These are phyloP conservation scores for Pteronura brasiliensis DNA, from an alignment of 2,113 vertebrate species.

Conservation along the genomic window DNA sequence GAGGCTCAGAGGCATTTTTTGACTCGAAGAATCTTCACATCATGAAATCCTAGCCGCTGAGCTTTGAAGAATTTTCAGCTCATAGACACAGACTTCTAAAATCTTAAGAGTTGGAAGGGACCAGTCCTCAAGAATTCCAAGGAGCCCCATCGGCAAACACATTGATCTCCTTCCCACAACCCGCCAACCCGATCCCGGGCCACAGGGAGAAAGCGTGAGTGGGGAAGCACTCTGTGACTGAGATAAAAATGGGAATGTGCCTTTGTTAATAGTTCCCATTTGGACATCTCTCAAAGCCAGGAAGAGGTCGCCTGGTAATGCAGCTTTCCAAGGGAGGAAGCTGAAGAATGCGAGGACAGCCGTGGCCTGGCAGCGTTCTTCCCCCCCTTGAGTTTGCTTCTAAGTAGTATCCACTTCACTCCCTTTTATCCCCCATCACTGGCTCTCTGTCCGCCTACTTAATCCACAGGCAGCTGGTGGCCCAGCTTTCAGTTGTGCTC, in stretches of 20 bases:
- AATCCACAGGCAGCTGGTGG: constrained; percentile 59
- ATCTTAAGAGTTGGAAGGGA: constrained; percentile 51
- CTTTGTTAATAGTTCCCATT: constrained; percentile 76
- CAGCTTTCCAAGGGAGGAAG: constrained; percentile 66
- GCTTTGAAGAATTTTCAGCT: constrained; percentile 72
- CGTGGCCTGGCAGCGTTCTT: constrained; percentile 44
- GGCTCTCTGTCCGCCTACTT: constrained; percentile 62
- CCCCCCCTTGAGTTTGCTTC: constrained; percentile 54
- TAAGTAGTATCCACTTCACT: constrained; percentile 72
- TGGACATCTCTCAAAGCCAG: constrained; percentile 71
- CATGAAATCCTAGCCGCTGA: constrained; percentile 65
- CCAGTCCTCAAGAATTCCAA: constrained; percentile 58
- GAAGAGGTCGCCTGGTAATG: constrained; percentile 62
- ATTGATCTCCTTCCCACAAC: constrained; percentile 8
- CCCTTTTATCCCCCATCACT: constrained; percentile 57
- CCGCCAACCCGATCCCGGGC: not conserved
- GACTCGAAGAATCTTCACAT: constrained; percentile 68
- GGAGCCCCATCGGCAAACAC: constrained; percentile 50
- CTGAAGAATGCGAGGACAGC: constrained; percentile 47
- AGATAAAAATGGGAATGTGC: constrained; percentile 74
- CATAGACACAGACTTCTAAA: constrained; percentile 57
- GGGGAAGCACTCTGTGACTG: constrained; percentile 55
- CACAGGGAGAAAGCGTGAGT: constrained; percentile 25
- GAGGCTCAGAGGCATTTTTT: constrained; percentile 53
- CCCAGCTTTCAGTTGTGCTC: constrained; percentile 53